These are phyloP conservation scores for Liodrosophila aerea DNA, from an alignment of 2,888 invertebrate genomes.

Conservation along the genomic window DNA sequence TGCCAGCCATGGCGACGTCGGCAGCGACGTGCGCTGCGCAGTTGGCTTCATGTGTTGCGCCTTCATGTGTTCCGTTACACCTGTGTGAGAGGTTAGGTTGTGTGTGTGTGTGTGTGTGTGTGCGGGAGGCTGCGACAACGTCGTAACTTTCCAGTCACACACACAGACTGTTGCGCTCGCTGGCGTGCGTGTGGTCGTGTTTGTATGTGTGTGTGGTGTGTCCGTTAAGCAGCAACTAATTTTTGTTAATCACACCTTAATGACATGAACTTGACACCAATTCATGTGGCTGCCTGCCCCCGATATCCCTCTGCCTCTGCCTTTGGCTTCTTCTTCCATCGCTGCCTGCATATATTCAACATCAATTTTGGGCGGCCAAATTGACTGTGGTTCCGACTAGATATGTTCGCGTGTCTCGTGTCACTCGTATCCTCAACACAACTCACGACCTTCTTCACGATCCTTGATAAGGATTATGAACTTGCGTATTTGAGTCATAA, in stretches of 20 bases:
- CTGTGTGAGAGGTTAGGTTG: constrained; percentile 19
- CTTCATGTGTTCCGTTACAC: constrained; percentile 40
- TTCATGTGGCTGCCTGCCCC: constrained; percentile 23
- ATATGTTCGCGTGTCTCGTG: neutral
- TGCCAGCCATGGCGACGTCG: constrained; percentile 21
- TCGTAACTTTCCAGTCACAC: constrained; percentile 43
- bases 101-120: constrained; percentile 4
- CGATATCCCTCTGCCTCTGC: neutral
- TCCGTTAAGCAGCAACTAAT: constrained; percentile 71
- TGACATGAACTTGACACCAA: constrained; percentile 73
- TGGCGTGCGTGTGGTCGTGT: neutral
- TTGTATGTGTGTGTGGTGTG: constrained; percentile 17
- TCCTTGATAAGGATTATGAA: too few species aligned
- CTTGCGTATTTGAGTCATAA: too few species aligned
- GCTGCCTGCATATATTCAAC: constrained; percentile 35
- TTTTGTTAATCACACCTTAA: constrained; percentile 77
- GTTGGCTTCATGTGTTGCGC: constrained; percentile 66
- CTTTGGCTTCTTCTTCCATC: neutral
- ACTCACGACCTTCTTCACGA: too few species aligned
- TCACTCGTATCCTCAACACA: too few species aligned
- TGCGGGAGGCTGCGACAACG: constrained; percentile 10
- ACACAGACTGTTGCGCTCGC: constrained; percentile 50
- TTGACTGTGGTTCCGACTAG: constrained; percentile 34
- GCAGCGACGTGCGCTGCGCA: constrained; percentile 23
- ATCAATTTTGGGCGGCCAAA: constrained; percentile 53